Conservation (phyloP, 2,113 vertebrate genomes). For the Furnarius figulus region DNA sequence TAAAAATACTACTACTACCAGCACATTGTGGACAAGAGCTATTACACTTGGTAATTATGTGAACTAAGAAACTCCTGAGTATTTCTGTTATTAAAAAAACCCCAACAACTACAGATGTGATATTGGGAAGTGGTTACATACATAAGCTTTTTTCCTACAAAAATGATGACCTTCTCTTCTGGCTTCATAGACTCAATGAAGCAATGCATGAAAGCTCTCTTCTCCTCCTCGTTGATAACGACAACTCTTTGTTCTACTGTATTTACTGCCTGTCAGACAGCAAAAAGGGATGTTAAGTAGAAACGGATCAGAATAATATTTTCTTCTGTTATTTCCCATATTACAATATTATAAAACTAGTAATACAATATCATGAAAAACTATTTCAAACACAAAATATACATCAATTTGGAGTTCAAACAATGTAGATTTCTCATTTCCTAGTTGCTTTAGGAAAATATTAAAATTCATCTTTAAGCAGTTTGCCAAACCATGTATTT, state of each 20-base stretch:
- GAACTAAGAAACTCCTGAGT: not conserved
- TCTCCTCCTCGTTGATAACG: constrained; percentile 88
- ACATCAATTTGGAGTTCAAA: not conserved
- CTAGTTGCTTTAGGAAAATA: not conserved
- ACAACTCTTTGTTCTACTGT: constrained; percentile 87
- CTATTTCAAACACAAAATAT: not conserved
- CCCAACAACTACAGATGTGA: not conserved
- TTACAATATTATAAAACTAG: not conserved
- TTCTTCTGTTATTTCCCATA: not conserved
- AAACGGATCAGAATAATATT: not conserved
- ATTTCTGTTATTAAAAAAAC: not conserved
- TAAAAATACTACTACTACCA: not conserved
- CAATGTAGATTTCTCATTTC: not conserved
- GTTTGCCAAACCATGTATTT: not conserved
- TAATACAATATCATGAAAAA: not conserved
- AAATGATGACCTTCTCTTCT: constrained; percentile 90
- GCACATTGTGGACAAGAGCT: not conserved
- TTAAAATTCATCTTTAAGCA: not conserved
- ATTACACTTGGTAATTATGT: not conserved
- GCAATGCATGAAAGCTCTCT: constrained; percentile 80
- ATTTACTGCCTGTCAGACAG: constrained; percentile 83
- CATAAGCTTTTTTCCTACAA: constrained; percentile 91
- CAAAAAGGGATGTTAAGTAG: not conserved
- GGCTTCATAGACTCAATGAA: constrained; percentile 88
- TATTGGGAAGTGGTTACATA: constrained; percentile 70